Conservation (phyloP, 2,888 invertebrate genomes). For the Mesochorus sp. region DNA sequence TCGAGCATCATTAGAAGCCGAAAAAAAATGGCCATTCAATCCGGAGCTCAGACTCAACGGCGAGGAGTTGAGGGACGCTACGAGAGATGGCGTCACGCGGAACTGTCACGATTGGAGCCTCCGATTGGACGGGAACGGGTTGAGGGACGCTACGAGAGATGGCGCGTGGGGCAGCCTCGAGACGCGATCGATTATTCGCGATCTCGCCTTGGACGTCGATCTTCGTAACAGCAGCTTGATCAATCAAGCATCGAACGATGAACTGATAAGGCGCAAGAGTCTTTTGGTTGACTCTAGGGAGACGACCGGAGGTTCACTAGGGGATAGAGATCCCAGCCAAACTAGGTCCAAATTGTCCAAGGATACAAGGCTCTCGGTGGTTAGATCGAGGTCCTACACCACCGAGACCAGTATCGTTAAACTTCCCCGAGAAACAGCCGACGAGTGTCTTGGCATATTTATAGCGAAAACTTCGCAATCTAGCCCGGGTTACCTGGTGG, state of each 20-base stretch:
- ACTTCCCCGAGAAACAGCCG: slow-evolving; percentile 84
- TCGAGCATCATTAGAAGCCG: slow-evolving; percentile 72
- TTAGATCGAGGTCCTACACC: slow-evolving; percentile 72
- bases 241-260: slow-evolving; percentile 62
- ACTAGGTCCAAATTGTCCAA: neutral
- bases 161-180: too few species aligned
- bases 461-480: slow-evolving; percentile 86
- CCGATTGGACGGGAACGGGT: too few species aligned
- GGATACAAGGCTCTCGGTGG: slow-evolving; percentile 64
- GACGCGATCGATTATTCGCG: slow-evolving; percentile 52
- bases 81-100: neutral
- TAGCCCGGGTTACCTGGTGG: slow-evolving; percentile 86
- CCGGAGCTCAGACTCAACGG: neutral
- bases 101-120: slow-evolving; percentile 1
- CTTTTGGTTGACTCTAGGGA: slow-evolving; percentile 46
- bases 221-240: slow-evolving; percentile 50
- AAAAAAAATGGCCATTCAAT: slow-evolving; percentile 34
- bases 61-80: neutral
- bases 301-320: slow-evolving; percentile 11
- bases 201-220: slow-evolving; percentile 63
- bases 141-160: slow-evolving; percentile 25
- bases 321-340: slow-evolving; percentile 32
- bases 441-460: slow-evolving; percentile 88
- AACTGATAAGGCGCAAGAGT: slow-evolving; percentile 50
- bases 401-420: slow-evolving; percentile 83